Percentiles rank a stretch among this genome's conserved stretches.
These are phyloP conservation scores for Mongoloraphidia duomilia DNA, from an alignment of 2,888 invertebrate genomes.

Conservation along the genomic window DNA sequence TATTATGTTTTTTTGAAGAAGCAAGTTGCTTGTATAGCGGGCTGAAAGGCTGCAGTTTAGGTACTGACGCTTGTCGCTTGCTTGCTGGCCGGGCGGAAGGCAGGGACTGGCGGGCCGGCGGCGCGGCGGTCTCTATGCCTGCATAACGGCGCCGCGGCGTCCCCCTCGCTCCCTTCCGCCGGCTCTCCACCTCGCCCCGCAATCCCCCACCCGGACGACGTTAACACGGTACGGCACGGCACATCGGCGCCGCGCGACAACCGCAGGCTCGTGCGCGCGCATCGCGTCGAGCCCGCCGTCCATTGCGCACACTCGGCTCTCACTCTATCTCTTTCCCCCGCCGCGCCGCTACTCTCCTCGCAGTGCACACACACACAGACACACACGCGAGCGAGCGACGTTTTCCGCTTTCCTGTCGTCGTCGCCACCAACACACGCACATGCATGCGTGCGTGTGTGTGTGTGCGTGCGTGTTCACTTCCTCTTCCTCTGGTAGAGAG, in stretches of 20 bases:
- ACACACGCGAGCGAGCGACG: constrained; percentile 6
- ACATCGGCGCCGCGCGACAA: constrained; percentile 7
- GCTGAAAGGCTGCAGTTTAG: constrained; percentile 10
- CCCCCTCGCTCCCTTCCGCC: constrained; percentile 11
- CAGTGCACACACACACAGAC: constrained; percentile 6
- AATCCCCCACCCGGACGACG: neutral
- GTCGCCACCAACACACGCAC: neutral
- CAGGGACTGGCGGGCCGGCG: constrained; percentile 6
- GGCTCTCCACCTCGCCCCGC: constrained; percentile 6
- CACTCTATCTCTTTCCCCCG: constrained; percentile 2
- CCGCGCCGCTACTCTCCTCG: constrained; percentile 5
- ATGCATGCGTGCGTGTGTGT: no score
- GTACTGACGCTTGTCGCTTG: constrained; percentile 10
- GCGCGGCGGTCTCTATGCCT: constrained; percentile 4
- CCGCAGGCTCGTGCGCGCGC: constrained; percentile 12
- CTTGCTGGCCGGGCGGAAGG: constrained; percentile 6
- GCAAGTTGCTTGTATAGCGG: neutral
- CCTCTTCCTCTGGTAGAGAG: neutral
- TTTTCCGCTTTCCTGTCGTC: constrained; percentile 4
- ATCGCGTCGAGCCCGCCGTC: constrained; percentile 12
- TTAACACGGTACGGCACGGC: neutral
- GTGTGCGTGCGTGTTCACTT: no score
- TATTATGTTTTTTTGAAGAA: no score
- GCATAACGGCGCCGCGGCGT: constrained; percentile 8
- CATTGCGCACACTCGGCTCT: constrained; percentile 7